These are phyloP conservation scores for Balaeniceps rex DNA, from an alignment of 2,113 vertebrate species.

Conservation along the genomic window DNA sequence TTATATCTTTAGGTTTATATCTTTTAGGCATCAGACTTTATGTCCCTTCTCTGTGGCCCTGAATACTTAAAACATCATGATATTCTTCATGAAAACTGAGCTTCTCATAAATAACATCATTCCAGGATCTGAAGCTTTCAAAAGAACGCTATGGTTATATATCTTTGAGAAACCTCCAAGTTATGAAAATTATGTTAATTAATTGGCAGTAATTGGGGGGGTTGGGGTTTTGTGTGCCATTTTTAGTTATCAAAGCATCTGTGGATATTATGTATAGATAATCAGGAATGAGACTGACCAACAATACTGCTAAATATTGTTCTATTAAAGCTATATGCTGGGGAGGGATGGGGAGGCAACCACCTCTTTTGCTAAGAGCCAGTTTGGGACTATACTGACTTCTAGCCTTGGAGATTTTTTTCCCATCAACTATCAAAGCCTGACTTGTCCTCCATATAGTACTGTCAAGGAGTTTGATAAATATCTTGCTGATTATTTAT, in stretches of 20 bases:
- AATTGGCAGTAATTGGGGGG: background rate
- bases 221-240: accelerated
- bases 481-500: conserved; percentile 48
- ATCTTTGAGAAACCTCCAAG: background rate
- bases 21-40: background rate
- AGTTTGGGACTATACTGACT: background rate
- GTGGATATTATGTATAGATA: background rate
- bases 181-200: background rate
- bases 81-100: background rate
- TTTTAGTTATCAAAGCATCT: background rate
- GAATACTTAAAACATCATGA: background rate
- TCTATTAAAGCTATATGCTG: background rate
- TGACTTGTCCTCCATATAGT: background rate
- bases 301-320: background rate
- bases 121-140: background rate
- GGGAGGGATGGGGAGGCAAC: background rate
- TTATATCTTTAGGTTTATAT: background rate
- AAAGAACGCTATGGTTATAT: background rate
- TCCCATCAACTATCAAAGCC: conserved; percentile 15
- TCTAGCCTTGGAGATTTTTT: conserved; percentile 16
- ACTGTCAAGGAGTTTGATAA: conserved; percentile 31
- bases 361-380: background rate
- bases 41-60: background rate
- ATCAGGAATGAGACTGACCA: background rate
- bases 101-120: background rate